Evolutionary conservation across 2,888 invertebrate species (phyloP), one percentile per base, ranked within the genome.

Genomic region (Noctua comes): DNA sequence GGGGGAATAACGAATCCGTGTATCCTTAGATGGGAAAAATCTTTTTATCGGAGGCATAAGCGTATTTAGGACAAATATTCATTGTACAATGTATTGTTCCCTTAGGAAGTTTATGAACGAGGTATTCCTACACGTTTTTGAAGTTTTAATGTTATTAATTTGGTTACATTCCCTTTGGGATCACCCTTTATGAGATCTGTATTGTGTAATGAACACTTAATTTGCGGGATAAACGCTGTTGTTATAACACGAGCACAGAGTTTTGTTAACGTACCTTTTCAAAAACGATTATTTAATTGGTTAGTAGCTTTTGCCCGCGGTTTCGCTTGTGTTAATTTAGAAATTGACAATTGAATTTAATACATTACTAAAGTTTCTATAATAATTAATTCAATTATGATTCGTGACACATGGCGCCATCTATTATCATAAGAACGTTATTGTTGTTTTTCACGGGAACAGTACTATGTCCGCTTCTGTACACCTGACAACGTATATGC

Each of bases 1-100:
- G 24, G 46, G 66, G 85, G 69, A 65, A 70, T 85, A 62, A 71
- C 59, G 80, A 71, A 84, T 84, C 66, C 70, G n/a, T 84, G 59
- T 79, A 79, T 54, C 66, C 59, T 62, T 51, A n/a, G 36, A 65
- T 21, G 31, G 36, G 57, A 62, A 21, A 66, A 48, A 43, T 57
- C 1, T 36, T 79, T 76, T 70, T 76, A 66, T 65, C 40, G 27
- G 5, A 78, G 27, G 10, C 51, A 11, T 70, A 83, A 18, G 79
- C 46, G 51, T 78, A 59, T 80, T 70, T 70, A 46, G 36, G 51
- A 59, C 59, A 79, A 79, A 79, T 79, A 68, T 68, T 84, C 54
- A 71, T 27, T 27, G 8, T 59, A 6, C 18, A n/a, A 84, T 70
- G 62, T 81, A 66, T 81, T 78, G 43, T 51, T 84, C 24, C 40